phyloP scores from a whole-genome alignment of 2,797 vertebrate genomes.

The Heterohyrax brucei region DNA sequence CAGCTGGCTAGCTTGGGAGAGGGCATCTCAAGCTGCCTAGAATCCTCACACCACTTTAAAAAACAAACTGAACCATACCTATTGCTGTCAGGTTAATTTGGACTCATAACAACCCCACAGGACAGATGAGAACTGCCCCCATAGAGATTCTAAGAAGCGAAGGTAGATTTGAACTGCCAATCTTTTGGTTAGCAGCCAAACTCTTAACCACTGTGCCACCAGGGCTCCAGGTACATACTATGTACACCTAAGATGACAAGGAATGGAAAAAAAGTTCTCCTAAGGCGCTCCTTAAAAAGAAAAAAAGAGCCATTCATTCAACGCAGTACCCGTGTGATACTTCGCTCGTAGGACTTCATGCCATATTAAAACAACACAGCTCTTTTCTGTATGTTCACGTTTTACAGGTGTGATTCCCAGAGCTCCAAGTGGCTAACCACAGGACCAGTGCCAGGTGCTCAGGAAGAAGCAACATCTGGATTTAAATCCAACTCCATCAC shows the following conservation, averaged over 20 bases:
- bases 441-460: not conserved
- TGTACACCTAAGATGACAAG: not conserved
- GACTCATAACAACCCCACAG: too few species aligned
- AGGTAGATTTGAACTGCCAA: too few species aligned
- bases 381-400: not conserved
- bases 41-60: constrained; percentile 4
- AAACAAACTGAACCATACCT: not conserved
- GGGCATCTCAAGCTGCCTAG: not conserved
- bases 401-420: not conserved
- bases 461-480: not conserved
- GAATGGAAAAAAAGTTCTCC: not conserved
- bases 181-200: too few species aligned
- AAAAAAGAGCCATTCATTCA: fast-evolving
- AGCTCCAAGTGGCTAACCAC: not conserved
- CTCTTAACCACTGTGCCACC: too few species aligned
- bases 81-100: too few species aligned
- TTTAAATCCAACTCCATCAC: not conserved
- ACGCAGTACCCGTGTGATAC: too few species aligned
- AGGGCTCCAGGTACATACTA: not conserved
- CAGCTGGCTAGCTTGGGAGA: not conserved
- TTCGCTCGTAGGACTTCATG: not conserved
- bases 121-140: too few species aligned
- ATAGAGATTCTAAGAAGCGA: too few species aligned
- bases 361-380: not conserved
- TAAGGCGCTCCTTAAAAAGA: not conserved